phyloP scores from a whole-genome alignment of 2,113 vertebrate species.

The Potamarius usumacintae region DNA sequence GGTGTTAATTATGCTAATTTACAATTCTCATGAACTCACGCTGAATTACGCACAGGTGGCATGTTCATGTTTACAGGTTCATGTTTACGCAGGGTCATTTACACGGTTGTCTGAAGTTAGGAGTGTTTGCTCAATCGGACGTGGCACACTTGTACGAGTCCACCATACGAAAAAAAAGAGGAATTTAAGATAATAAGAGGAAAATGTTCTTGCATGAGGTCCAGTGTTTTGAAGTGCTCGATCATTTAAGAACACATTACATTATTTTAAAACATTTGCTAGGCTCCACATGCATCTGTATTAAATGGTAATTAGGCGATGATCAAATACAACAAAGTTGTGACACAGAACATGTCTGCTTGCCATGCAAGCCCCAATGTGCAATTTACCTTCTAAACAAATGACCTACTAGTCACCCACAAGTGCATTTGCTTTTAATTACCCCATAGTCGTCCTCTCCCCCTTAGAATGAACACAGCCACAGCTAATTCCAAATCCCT shows the following conservation, averaged over 20 bases:
- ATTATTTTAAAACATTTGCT: constrained; percentile 46
- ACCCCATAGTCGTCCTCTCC: constrained; percentile 81
- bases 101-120: too few species aligned
- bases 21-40: too few species aligned
- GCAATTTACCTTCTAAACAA: constrained; percentile 79
- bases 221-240: neutral
- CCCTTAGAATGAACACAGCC: constrained; percentile 84
- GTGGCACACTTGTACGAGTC: too few species aligned
- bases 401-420: constrained; percentile 66
- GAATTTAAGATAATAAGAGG: too few species aligned
- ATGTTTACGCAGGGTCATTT: too few species aligned
- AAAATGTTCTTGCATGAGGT: too few species aligned
- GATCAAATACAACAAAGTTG: constrained; percentile 70
- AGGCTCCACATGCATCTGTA: constrained; percentile 69
- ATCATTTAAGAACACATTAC: constrained; percentile 45
- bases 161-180: too few species aligned
- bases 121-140: too few species aligned
- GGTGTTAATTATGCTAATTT: too few species aligned
- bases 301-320: constrained; percentile 69
- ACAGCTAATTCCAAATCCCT: constrained; percentile 81
- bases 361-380: constrained; percentile 48
- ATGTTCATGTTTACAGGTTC: too few species aligned
- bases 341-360: constrained; percentile 78
- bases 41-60: too few species aligned
- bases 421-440: constrained; percentile 82